Percentiles rank a stretch among this genome's conserved stretches.
Conservation (phyloP, 2,888 invertebrate species). For the Ypsolopha sequella region DNA sequence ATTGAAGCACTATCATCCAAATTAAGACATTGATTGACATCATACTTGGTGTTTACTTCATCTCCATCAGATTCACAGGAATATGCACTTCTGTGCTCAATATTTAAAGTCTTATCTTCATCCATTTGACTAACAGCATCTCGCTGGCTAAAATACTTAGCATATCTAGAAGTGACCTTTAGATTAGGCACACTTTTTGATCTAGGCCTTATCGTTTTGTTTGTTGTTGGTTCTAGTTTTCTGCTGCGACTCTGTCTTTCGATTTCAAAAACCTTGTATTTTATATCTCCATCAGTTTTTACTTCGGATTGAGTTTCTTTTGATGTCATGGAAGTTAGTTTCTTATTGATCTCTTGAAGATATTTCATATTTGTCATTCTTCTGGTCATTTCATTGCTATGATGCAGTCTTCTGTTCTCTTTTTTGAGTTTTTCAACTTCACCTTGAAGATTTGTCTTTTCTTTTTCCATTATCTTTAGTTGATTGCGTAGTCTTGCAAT, state of each 20-base stretch:
- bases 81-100: slow-evolving; percentile 17
- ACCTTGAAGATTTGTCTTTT: slow-evolving; percentile 73
- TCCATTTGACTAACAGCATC: slow-evolving; percentile 44
- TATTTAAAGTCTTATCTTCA: slow-evolving; percentile 20
- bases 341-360: slow-evolving; percentile 80
- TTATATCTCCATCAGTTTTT: slow-evolving; percentile 30
- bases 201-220: slow-evolving; percentile 26
- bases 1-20: slow-evolving; percentile 15
- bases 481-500: slow-evolving; percentile 82
- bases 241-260: slow-evolving; percentile 44
- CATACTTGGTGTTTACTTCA: slow-evolving; percentile 16
- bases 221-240: slow-evolving; percentile 19
- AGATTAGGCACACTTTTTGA: slow-evolving; percentile 66
- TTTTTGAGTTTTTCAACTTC: slow-evolving; percentile 77
- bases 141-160: slow-evolving; percentile 63
- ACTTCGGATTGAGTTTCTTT: slow-evolving; percentile 38
- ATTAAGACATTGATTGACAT: background rate
- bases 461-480: slow-evolving; percentile 78
- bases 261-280: slow-evolving; percentile 56
- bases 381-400: slow-evolving; percentile 67
- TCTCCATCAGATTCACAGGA: slow-evolving; percentile 18
- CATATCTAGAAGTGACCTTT: slow-evolving; percentile 58
- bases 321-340: slow-evolving; percentile 37
- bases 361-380: slow-evolving; percentile 78
- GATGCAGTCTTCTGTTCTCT: slow-evolving; percentile 74